These are phyloP conservation scores for Elephas maximus DNA, from an alignment of 2,113 vertebrate species.

Conservation along the genomic window DNA sequence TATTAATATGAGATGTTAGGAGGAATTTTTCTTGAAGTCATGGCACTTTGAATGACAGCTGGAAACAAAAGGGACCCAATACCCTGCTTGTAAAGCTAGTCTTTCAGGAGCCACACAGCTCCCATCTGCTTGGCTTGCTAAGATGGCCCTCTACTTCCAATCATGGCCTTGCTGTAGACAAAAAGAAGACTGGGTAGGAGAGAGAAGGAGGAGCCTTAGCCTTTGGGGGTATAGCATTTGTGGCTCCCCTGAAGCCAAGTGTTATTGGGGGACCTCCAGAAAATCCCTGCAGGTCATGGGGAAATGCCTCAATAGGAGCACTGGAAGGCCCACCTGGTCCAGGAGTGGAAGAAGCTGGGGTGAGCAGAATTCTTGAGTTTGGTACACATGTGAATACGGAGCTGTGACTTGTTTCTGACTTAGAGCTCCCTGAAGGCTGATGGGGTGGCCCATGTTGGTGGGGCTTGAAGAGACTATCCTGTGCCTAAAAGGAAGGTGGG, in stretches of 20 bases:
- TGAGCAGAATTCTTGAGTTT: not conserved
- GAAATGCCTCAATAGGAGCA: not conserved
- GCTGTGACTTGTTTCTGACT: not conserved
- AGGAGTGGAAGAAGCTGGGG: accelerated
- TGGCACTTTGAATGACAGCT: not conserved
- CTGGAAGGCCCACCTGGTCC: not conserved
- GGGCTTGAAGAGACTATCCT: not conserved
- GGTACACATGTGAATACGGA: not conserved
- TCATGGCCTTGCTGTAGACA: not conserved
- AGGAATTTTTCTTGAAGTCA: not conserved
- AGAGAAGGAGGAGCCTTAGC: not conserved
- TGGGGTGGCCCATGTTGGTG: not conserved
- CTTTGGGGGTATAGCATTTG: not conserved
- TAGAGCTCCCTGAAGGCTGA: not conserved
- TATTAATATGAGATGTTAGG: not conserved
- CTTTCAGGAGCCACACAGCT: not conserved
- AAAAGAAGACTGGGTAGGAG: not conserved
- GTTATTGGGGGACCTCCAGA: not conserved
- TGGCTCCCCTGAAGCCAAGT: not conserved
- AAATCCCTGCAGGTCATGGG: not conserved
- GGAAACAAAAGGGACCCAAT: not conserved
- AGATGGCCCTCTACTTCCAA: not conserved
- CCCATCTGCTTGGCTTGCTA: not conserved
- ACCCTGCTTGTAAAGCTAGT: not conserved
- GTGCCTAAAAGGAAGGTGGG: not conserved